phyloP scores from a whole-genome alignment of 2,797 vertebrate species.

The Diceros bicornis region DNA sequence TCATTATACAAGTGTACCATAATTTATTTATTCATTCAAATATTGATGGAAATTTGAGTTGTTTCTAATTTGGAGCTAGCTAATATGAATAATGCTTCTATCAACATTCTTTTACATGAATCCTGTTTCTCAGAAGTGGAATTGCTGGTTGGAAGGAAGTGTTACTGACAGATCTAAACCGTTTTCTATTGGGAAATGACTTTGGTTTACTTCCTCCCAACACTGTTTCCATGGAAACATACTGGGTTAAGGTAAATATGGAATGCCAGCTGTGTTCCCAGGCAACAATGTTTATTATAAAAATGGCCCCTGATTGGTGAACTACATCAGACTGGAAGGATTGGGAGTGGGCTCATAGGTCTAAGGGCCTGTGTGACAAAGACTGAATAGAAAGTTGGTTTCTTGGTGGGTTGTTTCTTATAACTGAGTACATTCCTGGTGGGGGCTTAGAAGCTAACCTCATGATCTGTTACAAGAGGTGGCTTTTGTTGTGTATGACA shows the following conservation, averaged over 20 bases:
- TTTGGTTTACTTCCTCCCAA: neutral
- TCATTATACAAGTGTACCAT: neutral
- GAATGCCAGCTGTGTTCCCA: neutral
- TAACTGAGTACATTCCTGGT: neutral
- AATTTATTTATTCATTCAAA: neutral
- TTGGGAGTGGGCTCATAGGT: neutral
- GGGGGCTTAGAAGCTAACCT: neutral
- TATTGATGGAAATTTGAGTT: neutral
- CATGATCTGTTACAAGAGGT: neutral
- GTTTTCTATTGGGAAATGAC: neutral
- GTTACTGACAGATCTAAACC: neutral
- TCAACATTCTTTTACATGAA: neutral
- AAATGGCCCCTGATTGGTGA: neutral
- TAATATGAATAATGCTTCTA: neutral
- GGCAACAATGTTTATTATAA: neutral
- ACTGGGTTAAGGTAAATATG: neutral
- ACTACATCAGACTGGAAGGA: neutral
- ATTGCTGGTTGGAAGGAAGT: neutral
- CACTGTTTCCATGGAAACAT: slow-evolving; percentile 21
- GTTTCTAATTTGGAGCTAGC: neutral
- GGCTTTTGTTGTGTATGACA: neutral
- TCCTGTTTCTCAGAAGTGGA: neutral
- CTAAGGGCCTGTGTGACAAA: neutral
- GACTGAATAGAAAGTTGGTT: neutral
- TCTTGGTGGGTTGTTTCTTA: neutral